A percentile compares a stretch with the other conserved stretches of the same genome.
These are phyloP conservation scores for Amorpha juglandis DNA, from an alignment of 2,888 invertebrate species.

Conservation along the genomic window DNA sequence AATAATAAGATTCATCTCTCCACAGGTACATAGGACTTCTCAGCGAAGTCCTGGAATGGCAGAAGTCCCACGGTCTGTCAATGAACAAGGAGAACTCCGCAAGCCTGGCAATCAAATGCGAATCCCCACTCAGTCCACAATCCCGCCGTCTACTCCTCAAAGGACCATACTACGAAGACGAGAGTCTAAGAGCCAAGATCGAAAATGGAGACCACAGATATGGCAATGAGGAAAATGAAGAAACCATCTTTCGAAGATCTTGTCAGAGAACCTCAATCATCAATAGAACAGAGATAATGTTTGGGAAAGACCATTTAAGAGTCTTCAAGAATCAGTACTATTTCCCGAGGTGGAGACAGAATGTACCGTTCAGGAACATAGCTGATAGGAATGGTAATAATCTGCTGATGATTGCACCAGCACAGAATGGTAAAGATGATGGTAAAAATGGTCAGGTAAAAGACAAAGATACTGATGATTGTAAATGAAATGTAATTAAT, in stretches of 20 bases:
- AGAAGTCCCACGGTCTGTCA: constrained; percentile 83
- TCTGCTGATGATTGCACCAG: constrained; percentile 87
- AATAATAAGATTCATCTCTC: constrained; percentile 30
- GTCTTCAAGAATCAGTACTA: constrained; percentile 70
- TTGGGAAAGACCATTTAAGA: constrained; percentile 70
- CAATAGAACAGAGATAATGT: constrained; percentile 59
- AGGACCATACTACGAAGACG: constrained; percentile 66
- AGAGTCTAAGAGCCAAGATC: constrained; percentile 54
- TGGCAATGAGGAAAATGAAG: constrained; percentile 76
- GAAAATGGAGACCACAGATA: constrained; percentile 59
- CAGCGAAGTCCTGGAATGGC: constrained; percentile 95
- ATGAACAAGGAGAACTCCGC: constrained; percentile 78
- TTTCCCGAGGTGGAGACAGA: constrained; percentile 72
- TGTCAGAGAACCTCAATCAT: constrained; percentile 49
- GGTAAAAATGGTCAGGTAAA: constrained; percentile 46
- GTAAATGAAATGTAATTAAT: background rate
- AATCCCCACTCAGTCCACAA: constrained; percentile 71
- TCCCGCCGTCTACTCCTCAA: constrained; percentile 65
- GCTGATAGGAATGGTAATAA: constrained; percentile 87
- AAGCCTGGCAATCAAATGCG: constrained; percentile 81
- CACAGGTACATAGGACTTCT: constrained; percentile 93
- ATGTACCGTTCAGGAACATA: constrained; percentile 76
- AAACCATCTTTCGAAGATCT: constrained; percentile 45
- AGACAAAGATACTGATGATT: constrained; percentile 42
- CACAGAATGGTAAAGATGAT: constrained; percentile 58